Evolutionary conservation across 1,140 invertebrate genomes (phyloP).

Genomic region (Trichogramma pretiosum): DNA sequence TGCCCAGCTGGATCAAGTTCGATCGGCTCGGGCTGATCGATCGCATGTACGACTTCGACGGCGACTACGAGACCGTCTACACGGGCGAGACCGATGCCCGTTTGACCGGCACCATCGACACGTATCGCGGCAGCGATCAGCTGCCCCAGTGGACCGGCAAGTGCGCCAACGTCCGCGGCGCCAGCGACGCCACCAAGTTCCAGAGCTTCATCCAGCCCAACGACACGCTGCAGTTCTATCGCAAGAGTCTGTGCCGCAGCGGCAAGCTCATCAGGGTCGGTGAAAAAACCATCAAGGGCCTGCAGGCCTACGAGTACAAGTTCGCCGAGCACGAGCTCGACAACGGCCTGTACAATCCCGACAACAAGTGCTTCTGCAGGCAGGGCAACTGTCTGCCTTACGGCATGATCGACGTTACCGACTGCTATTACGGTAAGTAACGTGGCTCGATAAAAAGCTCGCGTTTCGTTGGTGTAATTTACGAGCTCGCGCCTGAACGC

Average conservation of each 20-base stretch:
- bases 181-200: conserved; percentile 81
- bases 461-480: too few species aligned
- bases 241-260: conserved; percentile 73
- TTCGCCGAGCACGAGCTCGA: conserved; percentile 68
- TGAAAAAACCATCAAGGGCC: conserved; percentile 48
- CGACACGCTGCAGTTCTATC: conserved; percentile 64
- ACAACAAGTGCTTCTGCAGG: conserved; percentile 72
- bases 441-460: too few species aligned
- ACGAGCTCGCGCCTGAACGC: too few species aligned
- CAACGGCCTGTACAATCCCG: conserved; percentile 59
- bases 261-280: conserved; percentile 50
- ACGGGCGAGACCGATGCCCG: conserved; percentile 59
- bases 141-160: conserved; percentile 68
- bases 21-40: conserved; percentile 75
- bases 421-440: conserved; percentile 66
- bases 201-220: conserved; percentile 58
- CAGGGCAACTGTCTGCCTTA: conserved; percentile 57
- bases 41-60: conserved; percentile 80
- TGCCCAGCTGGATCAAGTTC: conserved; percentile 73
- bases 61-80: conserved; percentile 70
- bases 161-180: conserved; percentile 67
- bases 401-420: conserved; percentile 67
- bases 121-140: conserved; percentile 59
- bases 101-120: conserved; percentile 63
- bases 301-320: conserved; percentile 57